A percentile compares a stretch with the other conserved stretches of the same genome.
phyloP scores from a whole-genome alignment of 2,888 invertebrate species.

The Geotrupes spiniger region DNA sequence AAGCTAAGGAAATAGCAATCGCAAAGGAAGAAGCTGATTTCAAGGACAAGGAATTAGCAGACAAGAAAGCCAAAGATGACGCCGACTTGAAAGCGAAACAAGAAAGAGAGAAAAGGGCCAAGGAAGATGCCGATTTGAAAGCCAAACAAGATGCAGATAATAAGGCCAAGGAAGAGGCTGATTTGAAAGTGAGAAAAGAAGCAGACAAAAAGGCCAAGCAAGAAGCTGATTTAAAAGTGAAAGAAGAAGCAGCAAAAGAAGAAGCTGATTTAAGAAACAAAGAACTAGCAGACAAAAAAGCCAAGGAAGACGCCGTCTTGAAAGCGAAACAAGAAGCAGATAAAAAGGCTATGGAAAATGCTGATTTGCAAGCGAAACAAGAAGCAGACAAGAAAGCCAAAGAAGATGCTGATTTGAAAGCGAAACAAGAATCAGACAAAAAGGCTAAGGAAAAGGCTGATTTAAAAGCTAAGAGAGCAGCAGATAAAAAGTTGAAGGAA shows the following conservation, averaged over 20 bases:
- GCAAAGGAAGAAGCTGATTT: constrained; percentile 15
- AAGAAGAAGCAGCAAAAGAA: constrained; percentile 23
- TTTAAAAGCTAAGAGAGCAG: constrained; percentile 24
- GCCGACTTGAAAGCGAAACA: constrained; percentile 25
- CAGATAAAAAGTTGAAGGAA: constrained; percentile 46
- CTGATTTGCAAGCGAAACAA: constrained; percentile 24
- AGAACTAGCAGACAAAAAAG: constrained; percentile 33
- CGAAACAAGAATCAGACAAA: constrained; percentile 44
- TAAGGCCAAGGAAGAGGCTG: constrained; percentile 18
- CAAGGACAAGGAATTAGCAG: constrained; percentile 19
- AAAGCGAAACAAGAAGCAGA: constrained; percentile 28
- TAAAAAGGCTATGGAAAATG: constrained; percentile 29
- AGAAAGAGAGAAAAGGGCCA: constrained; percentile 20
- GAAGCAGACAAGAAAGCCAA: constrained; percentile 28
- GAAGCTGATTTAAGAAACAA: constrained; percentile 28
- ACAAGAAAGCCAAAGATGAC: constrained; percentile 23
- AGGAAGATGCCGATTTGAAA: constrained; percentile 22
- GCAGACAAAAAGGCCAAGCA: constrained; percentile 31
- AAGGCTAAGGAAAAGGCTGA: constrained; percentile 37
- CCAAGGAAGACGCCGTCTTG: constrained; percentile 28
- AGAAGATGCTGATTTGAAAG: constrained; percentile 44
- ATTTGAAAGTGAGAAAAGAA: constrained; percentile 38
- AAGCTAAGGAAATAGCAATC: constrained; percentile 23
- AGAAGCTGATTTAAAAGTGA: constrained; percentile 31
- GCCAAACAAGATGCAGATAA: constrained; percentile 17